A percentile compares a stretch with the other conserved stretches of the same genome.
These are phyloP conservation scores for Amblyopsis hoosieri DNA, from an alignment of 2,797 vertebrate species.

Conservation along the genomic window DNA sequence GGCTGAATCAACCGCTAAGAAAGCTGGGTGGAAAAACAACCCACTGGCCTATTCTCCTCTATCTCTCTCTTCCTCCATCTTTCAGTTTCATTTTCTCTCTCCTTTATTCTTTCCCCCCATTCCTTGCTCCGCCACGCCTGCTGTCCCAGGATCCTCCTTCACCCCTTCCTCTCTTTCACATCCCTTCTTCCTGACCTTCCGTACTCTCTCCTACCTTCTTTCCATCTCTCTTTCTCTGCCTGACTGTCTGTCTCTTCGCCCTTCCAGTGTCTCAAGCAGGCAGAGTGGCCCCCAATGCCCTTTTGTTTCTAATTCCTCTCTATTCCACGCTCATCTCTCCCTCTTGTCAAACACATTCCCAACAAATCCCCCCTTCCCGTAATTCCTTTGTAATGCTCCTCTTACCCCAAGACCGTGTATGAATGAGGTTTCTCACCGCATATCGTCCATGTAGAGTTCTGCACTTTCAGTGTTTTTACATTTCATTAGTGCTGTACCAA, in stretches of 20 bases:
- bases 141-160: constrained; percentile 8
- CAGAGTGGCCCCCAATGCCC: too few species aligned
- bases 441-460: too few species aligned
- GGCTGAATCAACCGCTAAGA: constrained; percentile 61
- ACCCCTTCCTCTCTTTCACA: constrained; percentile 40
- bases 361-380: too few species aligned
- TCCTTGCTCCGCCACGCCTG: constrained; percentile 14
- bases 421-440: too few species aligned
- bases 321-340: too few species aligned
- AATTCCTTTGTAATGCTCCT: too few species aligned
- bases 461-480: too few species aligned
- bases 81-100: constrained; percentile 16
- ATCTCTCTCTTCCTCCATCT: constrained; percentile 48
- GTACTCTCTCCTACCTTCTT: constrained; percentile 14
- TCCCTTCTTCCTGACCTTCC: constrained; percentile 27
- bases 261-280: too few species aligned
- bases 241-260: background rate
- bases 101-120: constrained; percentile 11
- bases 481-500: too few species aligned
- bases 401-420: too few species aligned
- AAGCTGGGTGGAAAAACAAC: constrained; percentile 53
- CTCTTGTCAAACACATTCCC: too few species aligned
- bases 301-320: too few species aligned
- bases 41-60: constrained; percentile 36
- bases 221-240: constrained; percentile 8